phyloP scores from a whole-genome alignment of 2,113 vertebrate species.

The Prinia subflava region DNA sequence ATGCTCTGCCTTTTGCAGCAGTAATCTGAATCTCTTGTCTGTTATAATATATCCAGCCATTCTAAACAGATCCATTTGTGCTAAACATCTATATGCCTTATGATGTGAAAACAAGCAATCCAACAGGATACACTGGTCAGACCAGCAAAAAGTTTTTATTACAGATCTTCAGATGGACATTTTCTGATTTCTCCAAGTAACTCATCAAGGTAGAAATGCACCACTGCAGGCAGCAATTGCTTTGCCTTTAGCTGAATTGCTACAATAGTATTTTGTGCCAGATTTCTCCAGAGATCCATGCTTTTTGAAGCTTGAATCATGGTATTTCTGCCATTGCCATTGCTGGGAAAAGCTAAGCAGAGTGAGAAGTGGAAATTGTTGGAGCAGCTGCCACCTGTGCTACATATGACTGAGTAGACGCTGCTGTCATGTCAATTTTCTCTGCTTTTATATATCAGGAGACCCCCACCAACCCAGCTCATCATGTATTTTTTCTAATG shows the following conservation, averaged over 20 bases:
- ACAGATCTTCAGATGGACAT: constrained; percentile 2
- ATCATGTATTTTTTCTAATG: neutral
- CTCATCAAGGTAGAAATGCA: constrained; percentile 5
- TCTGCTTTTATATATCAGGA: neutral
- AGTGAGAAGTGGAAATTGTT: neutral
- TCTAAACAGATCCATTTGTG: neutral
- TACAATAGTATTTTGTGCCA: constrained; percentile 4
- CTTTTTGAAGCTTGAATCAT: neutral
- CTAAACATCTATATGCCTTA: neutral
- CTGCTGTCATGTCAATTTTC: neutral
- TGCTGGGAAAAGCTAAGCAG: constrained; percentile 23
- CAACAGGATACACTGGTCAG: neutral
- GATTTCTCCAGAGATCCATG: constrained; percentile 32
- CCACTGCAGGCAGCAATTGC: neutral
- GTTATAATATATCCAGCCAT: neutral
- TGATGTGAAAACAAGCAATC: neutral
- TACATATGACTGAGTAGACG: neutral
- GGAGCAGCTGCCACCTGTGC: constrained; percentile 15
- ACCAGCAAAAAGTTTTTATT: neutral
- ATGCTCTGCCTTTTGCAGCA: constrained; percentile 33
- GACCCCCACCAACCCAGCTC: neutral
- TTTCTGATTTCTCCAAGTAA: neutral
- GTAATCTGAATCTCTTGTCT: constrained; percentile 24
- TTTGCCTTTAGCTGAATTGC: neutral
- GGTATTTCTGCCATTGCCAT: neutral